Base-by-base conservation (phyloP, 2,888 invertebrate species). In the Lepas anatifera region DNA sequence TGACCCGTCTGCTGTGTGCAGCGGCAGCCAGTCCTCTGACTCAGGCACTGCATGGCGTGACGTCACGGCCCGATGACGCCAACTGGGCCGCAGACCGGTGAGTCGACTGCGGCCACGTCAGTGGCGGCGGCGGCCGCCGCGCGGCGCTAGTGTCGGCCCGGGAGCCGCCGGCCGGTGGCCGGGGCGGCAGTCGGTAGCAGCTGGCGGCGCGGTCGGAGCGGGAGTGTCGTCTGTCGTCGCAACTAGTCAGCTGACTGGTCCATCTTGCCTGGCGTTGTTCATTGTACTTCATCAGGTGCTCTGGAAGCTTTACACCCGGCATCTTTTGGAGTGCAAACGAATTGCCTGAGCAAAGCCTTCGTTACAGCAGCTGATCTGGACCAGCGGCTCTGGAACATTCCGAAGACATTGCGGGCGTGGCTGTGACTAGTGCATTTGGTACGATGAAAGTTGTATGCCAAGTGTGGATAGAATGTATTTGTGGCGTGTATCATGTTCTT, bases 221-320 rank as follows among this genome's bases (percentile, higher is more conserved):
- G n/a, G n/a, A n/a, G n/a, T n/a, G n/a, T n/a, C n/a, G n/a, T n/a
- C n/a, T n/a, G n/a, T n/a, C n/a, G 46, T 18, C 46, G 46, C 13
- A 16, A 4, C 46, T 16, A 16, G 46, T n/a, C n/a, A 46, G 18
- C 25, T 13, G 25, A 27, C 50, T n/a, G n/a, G n/a, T n/a, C n/a
- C n/a, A n/a, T n/a, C n/a, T n/a, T n/a, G 52, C 52, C 27, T 52
- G 52, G 52, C 29, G 72, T n/a, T n/a, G n/a, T 72, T 73, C 73
- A 73, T 73, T 73, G 73, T 73, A 73, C 73, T 73, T 73, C 73
- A 73, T 73, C 73, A 73, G 73, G 73, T 73, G 73, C 73, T 73
- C 73, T 52, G 73, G 73, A 70, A 72, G 50, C 71, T 29, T 39
- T 52, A 68, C 68, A 69, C 73, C 73, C 73, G 73, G 73, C 73